Conservation (phyloP, 2,888 invertebrate species). For the Stratiomys singularior region DNA sequence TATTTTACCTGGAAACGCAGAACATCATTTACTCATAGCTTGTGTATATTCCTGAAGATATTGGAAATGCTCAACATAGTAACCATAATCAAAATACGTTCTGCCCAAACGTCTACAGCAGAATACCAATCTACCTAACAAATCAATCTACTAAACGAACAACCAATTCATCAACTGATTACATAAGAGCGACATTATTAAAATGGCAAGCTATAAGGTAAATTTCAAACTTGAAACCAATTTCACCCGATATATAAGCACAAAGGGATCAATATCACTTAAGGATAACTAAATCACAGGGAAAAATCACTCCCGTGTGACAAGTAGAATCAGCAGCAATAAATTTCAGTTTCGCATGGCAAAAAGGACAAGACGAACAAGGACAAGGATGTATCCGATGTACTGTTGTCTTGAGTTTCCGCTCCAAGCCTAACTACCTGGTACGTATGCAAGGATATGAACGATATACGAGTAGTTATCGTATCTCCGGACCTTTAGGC, state of each 20-base stretch:
- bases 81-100: no score
- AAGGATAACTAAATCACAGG: conserved; percentile 50
- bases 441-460: not conserved
- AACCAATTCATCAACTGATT: conserved; percentile 36
- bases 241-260: conserved; percentile 21
- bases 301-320: conserved; percentile 51
- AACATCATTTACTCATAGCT: no score
- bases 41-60: no score
- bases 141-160: conserved; percentile 21
- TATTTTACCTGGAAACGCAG: no score
- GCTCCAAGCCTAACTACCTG: not conserved
- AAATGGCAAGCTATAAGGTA: conserved; percentile 31
- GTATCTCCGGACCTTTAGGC: conserved; percentile 5
- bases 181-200: conserved; percentile 37
- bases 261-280: conserved; percentile 43
- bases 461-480: not conserved
- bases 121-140: no score
- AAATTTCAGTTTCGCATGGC: conserved; percentile 47
- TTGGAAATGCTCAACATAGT: no score
- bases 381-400: conserved; percentile 12
- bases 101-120: no score
- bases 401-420: not conserved
- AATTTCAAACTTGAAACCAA: conserved; percentile 27
- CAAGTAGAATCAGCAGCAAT: conserved; percentile 50
- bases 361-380: conserved; percentile 29